These are phyloP conservation scores for Enteromius trimaculatus DNA, from an alignment of 2,797 vertebrate genomes.

Conservation along the genomic window DNA sequence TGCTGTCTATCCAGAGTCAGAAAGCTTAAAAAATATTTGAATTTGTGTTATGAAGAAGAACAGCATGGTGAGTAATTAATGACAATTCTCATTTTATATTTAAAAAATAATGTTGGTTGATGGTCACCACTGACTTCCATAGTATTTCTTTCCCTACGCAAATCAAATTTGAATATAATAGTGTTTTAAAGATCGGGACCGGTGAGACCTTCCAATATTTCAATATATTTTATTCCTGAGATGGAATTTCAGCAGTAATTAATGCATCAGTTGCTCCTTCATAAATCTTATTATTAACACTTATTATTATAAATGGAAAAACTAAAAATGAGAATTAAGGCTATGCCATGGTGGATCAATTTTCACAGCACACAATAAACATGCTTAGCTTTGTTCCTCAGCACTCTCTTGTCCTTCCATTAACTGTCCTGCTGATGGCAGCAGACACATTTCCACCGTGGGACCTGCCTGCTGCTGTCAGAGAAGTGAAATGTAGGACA, in stretches of 20 bases:
- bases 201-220: background rate
- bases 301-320: background rate
- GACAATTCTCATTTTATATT: background rate
- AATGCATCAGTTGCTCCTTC: background rate
- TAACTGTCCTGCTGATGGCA: constrained; percentile 53
- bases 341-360: background rate
- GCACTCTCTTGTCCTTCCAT: background rate
- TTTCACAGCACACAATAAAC: background rate
- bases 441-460: constrained; percentile 41
- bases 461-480: background rate
- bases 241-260: background rate
- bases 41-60: background rate
- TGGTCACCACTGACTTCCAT: no score
- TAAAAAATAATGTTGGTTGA: background rate
- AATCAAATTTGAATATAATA: background rate
- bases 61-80: background rate
- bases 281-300: background rate
- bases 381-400: background rate
- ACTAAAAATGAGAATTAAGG: background rate
- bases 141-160: no score
- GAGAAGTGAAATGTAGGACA: constrained; percentile 27
- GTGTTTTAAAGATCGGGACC: background rate
- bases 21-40: background rate
- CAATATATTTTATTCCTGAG: background rate
- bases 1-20: background rate